phyloP scores from a whole-genome alignment of 2,113 vertebrate genomes.

The Ia io region DNA sequence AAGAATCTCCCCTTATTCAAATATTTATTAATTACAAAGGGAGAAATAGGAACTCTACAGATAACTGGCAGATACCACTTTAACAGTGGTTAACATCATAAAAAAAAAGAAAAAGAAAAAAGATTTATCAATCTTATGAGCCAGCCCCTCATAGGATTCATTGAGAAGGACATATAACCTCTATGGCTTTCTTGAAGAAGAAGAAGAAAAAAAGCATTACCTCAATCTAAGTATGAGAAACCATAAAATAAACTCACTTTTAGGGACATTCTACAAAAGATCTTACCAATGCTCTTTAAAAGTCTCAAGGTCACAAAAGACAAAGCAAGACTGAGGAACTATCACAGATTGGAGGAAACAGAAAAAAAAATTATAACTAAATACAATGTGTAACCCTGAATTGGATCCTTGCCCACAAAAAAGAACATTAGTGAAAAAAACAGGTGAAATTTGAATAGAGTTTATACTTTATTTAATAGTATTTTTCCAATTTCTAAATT shows the following conservation, averaged over 20 bases:
- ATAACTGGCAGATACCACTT: neutral
- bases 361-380: neutral
- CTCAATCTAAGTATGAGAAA: neutral
- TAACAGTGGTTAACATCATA: neutral
- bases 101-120: neutral
- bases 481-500: neutral
- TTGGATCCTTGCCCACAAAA: neutral
- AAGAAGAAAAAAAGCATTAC: neutral
- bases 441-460: neutral
- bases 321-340: neutral
- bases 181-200: neutral
- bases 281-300: neutral
- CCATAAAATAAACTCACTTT: neutral
- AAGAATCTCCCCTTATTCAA: neutral
- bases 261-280: neutral
- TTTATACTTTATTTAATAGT: neutral
- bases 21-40: neutral
- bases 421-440: neutral
- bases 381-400: neutral
- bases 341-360: neutral
- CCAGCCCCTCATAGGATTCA: neutral
- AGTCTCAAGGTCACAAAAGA: neutral
- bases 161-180: neutral
- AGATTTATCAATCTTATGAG: neutral
- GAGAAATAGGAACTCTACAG: neutral